Base-by-base conservation (phyloP, 2,888 invertebrate genomes). In the Xylocampa areola region DNA sequence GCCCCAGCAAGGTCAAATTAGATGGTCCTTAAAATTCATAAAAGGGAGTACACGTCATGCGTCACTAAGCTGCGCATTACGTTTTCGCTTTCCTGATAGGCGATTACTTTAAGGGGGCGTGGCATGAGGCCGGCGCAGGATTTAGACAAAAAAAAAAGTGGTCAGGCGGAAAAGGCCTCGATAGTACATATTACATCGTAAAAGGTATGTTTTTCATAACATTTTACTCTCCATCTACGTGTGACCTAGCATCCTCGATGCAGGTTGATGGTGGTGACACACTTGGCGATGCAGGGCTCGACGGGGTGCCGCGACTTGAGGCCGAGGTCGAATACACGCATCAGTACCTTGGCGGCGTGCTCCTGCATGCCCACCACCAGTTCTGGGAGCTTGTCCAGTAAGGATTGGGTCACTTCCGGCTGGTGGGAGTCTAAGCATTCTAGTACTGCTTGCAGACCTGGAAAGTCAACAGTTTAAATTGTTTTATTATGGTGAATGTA, bases 301-400 rank as follows among this genome's bases (percentile, higher is more conserved):
- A 97, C 97, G 73, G 97, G 97, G 52, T 97, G 94, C 55, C 97
- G 96, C 4, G 97, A 96, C 68, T 95, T 95, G 58, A 98, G 95
- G 2, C 98, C 98, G 36, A 98, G 94, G 68, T 96, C 95, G 90
- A 98, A 98, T 0, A 97, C 97, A 60, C 96, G 96, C 80, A 96
- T 95, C 73, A 98, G 94, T 44, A 99, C 94, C 47, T 96, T 95
- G 50, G 96, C 94, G 0, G 98, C 97, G 87, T 97, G 96, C 88
- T 98, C 98, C 92, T 97, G 98, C 93, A 97, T 95, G 63, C 98
- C 96, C 8, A 97, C 94, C 47, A 97, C 95, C 65, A 98, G 96
- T 78, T 98, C 98, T 0, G 98, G 96, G 41, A 99, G 92, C 84
- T 96, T 96, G 67, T 97, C 97, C 37, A 98, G 94, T 21, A 97